Evolutionary conservation across 2,113 vertebrate genomes (phyloP).

Genomic region (Scomber japonicus): DNA sequence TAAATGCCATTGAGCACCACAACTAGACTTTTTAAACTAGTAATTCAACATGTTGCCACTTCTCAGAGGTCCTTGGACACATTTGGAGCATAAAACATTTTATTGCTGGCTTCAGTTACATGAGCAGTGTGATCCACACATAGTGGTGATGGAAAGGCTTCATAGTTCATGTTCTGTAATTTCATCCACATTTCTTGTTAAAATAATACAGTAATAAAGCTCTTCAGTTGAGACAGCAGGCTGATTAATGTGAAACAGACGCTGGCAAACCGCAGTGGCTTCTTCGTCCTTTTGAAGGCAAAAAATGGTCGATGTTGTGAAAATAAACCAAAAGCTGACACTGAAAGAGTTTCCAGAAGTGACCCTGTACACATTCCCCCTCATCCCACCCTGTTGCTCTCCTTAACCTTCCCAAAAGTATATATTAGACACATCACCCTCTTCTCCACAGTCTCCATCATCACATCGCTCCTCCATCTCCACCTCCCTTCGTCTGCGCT

Average conservation of each 20-base stretch:
- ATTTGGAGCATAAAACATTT: background rate
- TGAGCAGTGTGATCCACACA: background rate
- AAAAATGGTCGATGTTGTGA: slow-evolving; percentile 10
- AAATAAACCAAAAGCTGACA: slow-evolving; percentile 25
- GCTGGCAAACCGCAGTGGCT: background rate
- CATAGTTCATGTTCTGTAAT: background rate
- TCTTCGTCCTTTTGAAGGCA: slow-evolving; percentile 1
- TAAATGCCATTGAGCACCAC: no score
- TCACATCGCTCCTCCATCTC: background rate
- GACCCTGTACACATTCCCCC: slow-evolving; percentile 4
- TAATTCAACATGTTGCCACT: no score
- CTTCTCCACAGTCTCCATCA: slow-evolving; percentile 10
- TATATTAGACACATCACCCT: slow-evolving; percentile 11
- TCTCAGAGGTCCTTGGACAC: background rate
- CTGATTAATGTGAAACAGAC: slow-evolving; percentile 24
- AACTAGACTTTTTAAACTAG: no score
- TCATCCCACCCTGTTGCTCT: background rate
- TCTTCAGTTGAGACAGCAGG: background rate
- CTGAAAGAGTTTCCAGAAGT: slow-evolving; percentile 7
- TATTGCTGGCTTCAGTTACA: slow-evolving; percentile 8
- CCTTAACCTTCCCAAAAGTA: background rate
- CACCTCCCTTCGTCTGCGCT: background rate
- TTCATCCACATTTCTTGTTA: slow-evolving; percentile 18
- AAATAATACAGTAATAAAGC: slow-evolving; percentile 5
- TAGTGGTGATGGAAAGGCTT: background rate